Base-by-base conservation (phyloP, 2,113 vertebrate genomes). In the Ictalurus furcatus region DNA sequence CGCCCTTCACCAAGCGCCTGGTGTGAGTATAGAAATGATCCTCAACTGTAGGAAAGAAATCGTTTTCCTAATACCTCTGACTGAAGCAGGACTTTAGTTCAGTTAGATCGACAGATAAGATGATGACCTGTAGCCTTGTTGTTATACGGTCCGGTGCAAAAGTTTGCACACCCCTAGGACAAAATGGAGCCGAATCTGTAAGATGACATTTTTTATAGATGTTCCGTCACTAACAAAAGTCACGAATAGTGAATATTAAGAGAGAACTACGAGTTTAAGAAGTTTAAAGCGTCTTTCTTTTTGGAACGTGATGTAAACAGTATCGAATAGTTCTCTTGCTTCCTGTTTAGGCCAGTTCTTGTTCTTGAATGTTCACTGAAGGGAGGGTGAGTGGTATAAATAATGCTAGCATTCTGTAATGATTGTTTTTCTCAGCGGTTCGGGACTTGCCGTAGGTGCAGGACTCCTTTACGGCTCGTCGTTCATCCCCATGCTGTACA, bases 401-500 rank as follows among this genome's bases (percentile, higher is more conserved):
- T 59, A 21, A 59, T 59, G 58, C 8, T 52, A 52, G 48, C 48
- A 19, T 54, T 3, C 13, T 40, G 5, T 65, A 34, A 58, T 30
- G 25, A 69, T 85, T 90, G 86, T 93, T 90, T 90, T 63, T 40
- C 48, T 73, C 92, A 97, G 97, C 91, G 97, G 97, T 12, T 96
- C 95, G 85, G 88, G 84, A 88, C 92, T 97, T 78, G 95, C 97
- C 4, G 94, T 97, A 52, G 80, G 93, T 54, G 96, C 96, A 84
- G 97, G 97, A 91, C 90, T 96, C 80, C 90, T 97, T 7, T 97
- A 97, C 0, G 97, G 97, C 37, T 96, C 95, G 37, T 95, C 95
- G 28, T 97, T 97, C 94, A 90, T 97, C 85, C 97, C 97, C 25
- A 94, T 97, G 44, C 95, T 97, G 88, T 97, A 97, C 87, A 96